Conservation (phyloP, 2,888 invertebrate species). For the Sphaeridia pumilis region DNA sequence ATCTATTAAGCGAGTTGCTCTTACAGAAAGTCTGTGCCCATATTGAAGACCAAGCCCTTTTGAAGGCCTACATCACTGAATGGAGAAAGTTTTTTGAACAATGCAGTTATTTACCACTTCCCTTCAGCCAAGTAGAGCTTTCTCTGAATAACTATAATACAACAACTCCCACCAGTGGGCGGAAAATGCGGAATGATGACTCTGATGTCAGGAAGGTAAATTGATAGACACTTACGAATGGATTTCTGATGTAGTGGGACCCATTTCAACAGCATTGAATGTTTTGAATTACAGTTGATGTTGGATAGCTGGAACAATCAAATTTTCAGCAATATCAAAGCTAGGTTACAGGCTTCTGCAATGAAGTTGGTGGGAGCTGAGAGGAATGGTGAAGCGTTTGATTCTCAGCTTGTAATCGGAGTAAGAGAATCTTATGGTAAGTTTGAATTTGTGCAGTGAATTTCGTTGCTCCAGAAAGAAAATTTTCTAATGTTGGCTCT, state of each 20-base stretch:
- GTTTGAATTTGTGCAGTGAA: conserved; percentile 26
- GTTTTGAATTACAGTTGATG: conserved; percentile 62
- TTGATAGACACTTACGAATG: conserved; percentile 5
- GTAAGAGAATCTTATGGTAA: conserved; percentile 92
- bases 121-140: conserved; percentile 84
- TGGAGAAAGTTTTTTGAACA: conserved; percentile 98
- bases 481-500: neutral
- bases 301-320: conserved; percentile 96
- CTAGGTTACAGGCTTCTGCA: conserved; percentile 82
- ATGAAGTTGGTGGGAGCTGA: conserved; percentile 96
- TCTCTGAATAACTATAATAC: conserved; percentile 53
- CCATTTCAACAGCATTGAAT: neutral
- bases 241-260: neutral
- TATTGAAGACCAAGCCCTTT: conserved; percentile 84
- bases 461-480: neutral
- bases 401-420: conserved; percentile 93
- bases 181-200: conserved; percentile 59
- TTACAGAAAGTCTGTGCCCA: conserved; percentile 67
- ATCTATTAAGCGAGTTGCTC: neutral
- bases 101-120: conserved; percentile 90
- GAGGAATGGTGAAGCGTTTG: conserved; percentile 94
- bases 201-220: conserved; percentile 70
- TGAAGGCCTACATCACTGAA: conserved; percentile 93
- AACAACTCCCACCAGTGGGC: conserved; percentile 48
- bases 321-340: conserved; percentile 91